Base-by-base conservation (phyloP, 2,888 invertebrate species). In the Ormyrus pomaceus region DNA sequence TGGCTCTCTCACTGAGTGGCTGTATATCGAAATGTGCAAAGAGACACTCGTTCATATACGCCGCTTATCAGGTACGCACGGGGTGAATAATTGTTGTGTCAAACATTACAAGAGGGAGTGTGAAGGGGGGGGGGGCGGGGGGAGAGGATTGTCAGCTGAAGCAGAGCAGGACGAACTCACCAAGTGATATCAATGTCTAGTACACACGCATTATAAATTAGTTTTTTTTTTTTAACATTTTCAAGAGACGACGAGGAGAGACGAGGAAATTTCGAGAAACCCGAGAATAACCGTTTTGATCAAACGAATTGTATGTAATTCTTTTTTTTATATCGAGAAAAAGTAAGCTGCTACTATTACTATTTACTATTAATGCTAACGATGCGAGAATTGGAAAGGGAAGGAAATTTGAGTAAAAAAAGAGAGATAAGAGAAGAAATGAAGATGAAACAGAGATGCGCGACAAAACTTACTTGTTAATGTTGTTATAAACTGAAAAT, bases 401-500 rank as follows among this genome's bases (percentile, higher is more conserved):
- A 76, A 55, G 66, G 64, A 70, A 66, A 75, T 19, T 19, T 19
- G 19, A 19, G 64, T 11, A 45, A 66, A 56, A 73, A 58, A 72
- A 62, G 77, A 56, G 72, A 56, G 72, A 51, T 68, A 64, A 80
- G 45, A 82, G 72, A 77, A 75, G 74, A 79, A 19, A 73, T 69
- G 75, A 80, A 77, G 51, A 80, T 78, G 66, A 74, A 79, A 79
- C 65, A 83, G 82, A 19, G 19, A 84, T 82, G 83, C 84, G 85
- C 78, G 82, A 80, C 82, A 71, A 86, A 88, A 89, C 89, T 89
- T 90, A 90, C 90, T 90, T 90, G 90, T 90, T 90, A 89, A 90
- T 90, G 89, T 90, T 90, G 90, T 90, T 90, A 90, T 90, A 89
- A 87, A 88, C 90, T 90, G 89, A 90, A 82, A 90, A 90, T 90